Conservation (phyloP, 2,888 invertebrate species). For the Iphiclides podalirius region DNA sequence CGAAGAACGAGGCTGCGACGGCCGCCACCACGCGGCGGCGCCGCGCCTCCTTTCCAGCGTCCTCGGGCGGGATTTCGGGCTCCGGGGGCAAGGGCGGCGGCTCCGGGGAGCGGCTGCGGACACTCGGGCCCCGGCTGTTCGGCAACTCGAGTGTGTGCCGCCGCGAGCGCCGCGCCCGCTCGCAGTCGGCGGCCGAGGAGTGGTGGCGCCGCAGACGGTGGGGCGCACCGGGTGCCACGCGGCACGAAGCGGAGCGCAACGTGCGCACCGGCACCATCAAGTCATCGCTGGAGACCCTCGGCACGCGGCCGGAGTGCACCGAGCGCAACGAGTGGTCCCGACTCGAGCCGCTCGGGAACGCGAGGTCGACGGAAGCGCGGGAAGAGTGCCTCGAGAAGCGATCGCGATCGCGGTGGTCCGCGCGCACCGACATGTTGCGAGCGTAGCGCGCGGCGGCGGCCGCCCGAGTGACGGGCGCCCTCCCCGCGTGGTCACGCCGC, state of each 20-base stretch:
- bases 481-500: constrained; percentile 21
- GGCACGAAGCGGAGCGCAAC: constrained; percentile 70
- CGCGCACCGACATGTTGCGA: constrained; percentile 76
- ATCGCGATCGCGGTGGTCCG: constrained; percentile 71
- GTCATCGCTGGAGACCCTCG: constrained; percentile 71
- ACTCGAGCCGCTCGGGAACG: constrained; percentile 63
- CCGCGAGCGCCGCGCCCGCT: constrained; percentile 69
- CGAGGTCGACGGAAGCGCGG: constrained; percentile 72
- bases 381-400: constrained; percentile 74
- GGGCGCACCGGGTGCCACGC: constrained; percentile 68
- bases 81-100: constrained; percentile 54
- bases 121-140: constrained; percentile 68
- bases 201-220: constrained; percentile 73
- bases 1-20: constrained; percentile 86
- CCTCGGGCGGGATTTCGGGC: constrained; percentile 71
- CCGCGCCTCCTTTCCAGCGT: constrained; percentile 82
- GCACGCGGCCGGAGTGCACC: constrained; percentile 71
- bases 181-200: constrained; percentile 73
- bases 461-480: constrained; percentile 68
- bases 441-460: constrained; percentile 73
- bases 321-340: constrained; percentile 72
- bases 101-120: constrained; percentile 69
- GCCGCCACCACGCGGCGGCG: constrained; percentile 85
- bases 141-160: constrained; percentile 70
- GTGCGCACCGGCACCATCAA: constrained; percentile 73